A percentile compares a stretch with the other conserved stretches of the same genome.
phyloP scores from a whole-genome alignment of 2,113 vertebrate species.

The Odontesthes bonariensis region DNA sequence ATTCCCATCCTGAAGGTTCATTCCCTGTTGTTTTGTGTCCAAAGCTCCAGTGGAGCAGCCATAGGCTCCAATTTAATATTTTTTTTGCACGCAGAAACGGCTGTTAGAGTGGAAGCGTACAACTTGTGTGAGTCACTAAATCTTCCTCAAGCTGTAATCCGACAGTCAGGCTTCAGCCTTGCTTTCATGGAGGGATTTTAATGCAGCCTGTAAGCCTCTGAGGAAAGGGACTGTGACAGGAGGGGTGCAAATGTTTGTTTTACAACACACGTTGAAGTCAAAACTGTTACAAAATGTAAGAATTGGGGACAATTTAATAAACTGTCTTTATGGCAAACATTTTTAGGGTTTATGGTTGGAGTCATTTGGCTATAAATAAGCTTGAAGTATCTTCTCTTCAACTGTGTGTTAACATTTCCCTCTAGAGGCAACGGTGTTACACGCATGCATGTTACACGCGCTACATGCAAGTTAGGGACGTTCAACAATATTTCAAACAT shows the following conservation, averaged over 20 bases:
- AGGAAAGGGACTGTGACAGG: constrained; percentile 31
- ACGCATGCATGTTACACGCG: background rate
- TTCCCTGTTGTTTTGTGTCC: constrained; percentile 25
- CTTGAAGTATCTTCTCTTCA: background rate
- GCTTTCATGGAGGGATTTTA: constrained; percentile 85
- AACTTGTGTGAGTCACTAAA: constrained; percentile 85
- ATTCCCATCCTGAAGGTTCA: constrained; percentile 31
- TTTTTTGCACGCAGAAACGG: constrained; percentile 12
- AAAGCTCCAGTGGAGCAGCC: constrained; percentile 14
- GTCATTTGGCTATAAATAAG: constrained; percentile 10
- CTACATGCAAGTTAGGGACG: background rate
- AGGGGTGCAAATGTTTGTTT: constrained; percentile 20
- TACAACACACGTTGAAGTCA: background rate
- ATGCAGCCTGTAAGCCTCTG: constrained; percentile 67
- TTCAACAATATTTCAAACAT: background rate
- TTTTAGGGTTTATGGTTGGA: background rate
- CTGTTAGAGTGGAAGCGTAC: constrained; percentile 47
- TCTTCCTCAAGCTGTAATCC: constrained; percentile 89
- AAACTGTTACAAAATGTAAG: background rate
- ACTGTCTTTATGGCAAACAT: background rate
- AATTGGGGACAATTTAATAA: background rate
- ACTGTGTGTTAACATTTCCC: constrained; percentile 38
- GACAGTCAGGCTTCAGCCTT: constrained; percentile 71
- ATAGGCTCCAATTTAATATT: constrained; percentile 21
- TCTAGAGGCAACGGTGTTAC: constrained; percentile 54